phyloP scores from a whole-genome alignment of 2,888 invertebrate species.

The Xylophagus ater region DNA sequence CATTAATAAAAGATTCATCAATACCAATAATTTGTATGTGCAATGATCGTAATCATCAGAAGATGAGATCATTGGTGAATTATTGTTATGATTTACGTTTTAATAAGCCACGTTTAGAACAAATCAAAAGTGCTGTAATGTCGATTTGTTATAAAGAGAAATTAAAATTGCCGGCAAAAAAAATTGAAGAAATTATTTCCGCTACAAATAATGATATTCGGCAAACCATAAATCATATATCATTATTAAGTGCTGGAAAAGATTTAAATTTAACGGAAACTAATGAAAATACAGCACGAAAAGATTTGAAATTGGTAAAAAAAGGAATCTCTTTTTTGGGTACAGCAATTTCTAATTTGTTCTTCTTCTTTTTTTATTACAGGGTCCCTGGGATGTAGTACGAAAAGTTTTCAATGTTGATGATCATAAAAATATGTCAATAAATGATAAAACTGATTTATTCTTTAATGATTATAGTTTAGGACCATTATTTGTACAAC shows the following conservation, averaged over 20 bases:
- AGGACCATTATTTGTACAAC: conserved; percentile 93
- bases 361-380: conserved; percentile 17
- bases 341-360: neutral
- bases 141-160: conserved; percentile 86
- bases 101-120: conserved; percentile 71
- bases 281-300: conserved; percentile 55
- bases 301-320: conserved; percentile 71
- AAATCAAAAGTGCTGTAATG: conserved; percentile 86
- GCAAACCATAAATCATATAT: conserved; percentile 83
- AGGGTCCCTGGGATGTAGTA: conserved; percentile 91
- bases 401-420: conserved; percentile 75
- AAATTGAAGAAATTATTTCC: conserved; percentile 68
- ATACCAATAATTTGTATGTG: conserved; percentile 95
- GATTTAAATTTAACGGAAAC: conserved; percentile 45
- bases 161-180: conserved; percentile 64
- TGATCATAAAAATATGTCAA: conserved; percentile 64
- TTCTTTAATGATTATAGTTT: conserved; percentile 97
- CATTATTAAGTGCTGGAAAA: conserved; percentile 60
- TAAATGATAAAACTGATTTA: conserved; percentile 74
- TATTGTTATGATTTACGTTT: conserved; percentile 91
- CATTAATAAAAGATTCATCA: conserved; percentile 74
- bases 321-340: neutral
- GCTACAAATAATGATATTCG: conserved; percentile 88
- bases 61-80: conserved; percentile 85
- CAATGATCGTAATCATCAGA: conserved; percentile 88